Base-by-base conservation (phyloP, 2,797 vertebrate genomes). In the Sus cebifrons region DNA sequence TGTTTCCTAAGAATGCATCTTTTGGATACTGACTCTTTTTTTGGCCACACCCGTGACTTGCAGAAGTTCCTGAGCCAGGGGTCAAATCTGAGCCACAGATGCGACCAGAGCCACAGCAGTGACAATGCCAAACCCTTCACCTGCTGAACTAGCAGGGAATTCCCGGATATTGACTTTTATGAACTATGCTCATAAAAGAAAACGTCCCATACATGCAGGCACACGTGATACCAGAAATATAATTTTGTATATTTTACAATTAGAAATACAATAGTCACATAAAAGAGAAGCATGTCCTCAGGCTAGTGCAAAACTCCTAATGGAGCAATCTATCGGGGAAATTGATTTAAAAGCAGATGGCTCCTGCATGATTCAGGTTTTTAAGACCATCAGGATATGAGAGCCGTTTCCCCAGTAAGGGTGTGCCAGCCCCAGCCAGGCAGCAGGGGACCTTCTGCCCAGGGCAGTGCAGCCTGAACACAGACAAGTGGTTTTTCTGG, bases 401-500 rank as follows among this genome's bases (percentile, higher is more conserved):
- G 2, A 11, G 54, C 5, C 27, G 18, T 10, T 13, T 89, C 60
- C 74, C 64, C 2, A 12, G 15, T 32, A n/a, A 12, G 21, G 13
- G 2, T 54, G 18, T 36, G 27, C 23, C 15, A 21, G 17, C 7
- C 4, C 1, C 58, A n/a, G 6, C 0, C 8, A 20, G 52, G 3
- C 15, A 74, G 49, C 10, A 52, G 10, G 2, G 44, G 91, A 91
- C 4, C 40, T 15, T 10, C 16, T 21, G 2, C 36, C 0, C 14
- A 9, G 18, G 6, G 29, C 21, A 36, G 21, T 29, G 16, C 40
- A 70, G 8, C 21, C 8, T 16, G 44, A n/a, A 21, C 3, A 36
- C 2, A 58, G 16, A 20, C 25, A 32, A 36, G 27, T 67, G 32
- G 14, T 1, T 71, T 52, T 81, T 70, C 36, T 68, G 14, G 21